A percentile compares a stretch with the other conserved stretches of the same genome.
phyloP scores from a whole-genome alignment of 1,140 invertebrate genomes.

The Pseudomyrmex pallidus region DNA sequence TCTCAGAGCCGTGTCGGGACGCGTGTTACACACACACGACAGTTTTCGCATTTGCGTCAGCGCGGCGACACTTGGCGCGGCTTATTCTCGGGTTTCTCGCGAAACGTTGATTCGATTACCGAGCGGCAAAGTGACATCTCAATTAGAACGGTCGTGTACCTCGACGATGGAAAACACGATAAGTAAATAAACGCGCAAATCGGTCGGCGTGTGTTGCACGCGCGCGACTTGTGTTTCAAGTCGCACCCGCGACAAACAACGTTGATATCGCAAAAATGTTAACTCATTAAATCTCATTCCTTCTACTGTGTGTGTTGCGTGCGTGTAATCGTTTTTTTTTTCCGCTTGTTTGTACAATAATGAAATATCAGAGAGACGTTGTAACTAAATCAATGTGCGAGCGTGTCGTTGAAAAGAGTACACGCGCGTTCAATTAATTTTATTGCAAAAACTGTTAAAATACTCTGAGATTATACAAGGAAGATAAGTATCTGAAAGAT shows the following conservation, averaged over 20 bases:
- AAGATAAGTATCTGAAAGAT: too few species aligned
- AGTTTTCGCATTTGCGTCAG: constrained; percentile 14
- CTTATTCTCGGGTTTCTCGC: constrained; percentile 1
- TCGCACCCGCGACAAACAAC: background rate
- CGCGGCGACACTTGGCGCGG: background rate
- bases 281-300: background rate
- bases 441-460: too few species aligned
- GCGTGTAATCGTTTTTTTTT: background rate
- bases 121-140: constrained; percentile 12
- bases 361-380: background rate
- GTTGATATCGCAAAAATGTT: constrained; percentile 13
- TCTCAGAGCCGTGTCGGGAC: background rate
- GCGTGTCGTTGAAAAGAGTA: too few species aligned
- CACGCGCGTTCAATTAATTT: too few species aligned
- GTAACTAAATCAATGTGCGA: too few species aligned
- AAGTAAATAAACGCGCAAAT: constrained; percentile 34
- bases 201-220: background rate
- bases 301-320: background rate
- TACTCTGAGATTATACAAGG: too few species aligned
- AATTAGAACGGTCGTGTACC: constrained; percentile 35
- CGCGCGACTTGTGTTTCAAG: background rate
- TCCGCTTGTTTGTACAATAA: background rate
- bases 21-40: background rate
- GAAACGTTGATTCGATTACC: constrained; percentile 44
- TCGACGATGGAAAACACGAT: constrained; percentile 6